phyloP scores from a whole-genome alignment of 2,888 invertebrate genomes.

The Anticlea derivata region DNA sequence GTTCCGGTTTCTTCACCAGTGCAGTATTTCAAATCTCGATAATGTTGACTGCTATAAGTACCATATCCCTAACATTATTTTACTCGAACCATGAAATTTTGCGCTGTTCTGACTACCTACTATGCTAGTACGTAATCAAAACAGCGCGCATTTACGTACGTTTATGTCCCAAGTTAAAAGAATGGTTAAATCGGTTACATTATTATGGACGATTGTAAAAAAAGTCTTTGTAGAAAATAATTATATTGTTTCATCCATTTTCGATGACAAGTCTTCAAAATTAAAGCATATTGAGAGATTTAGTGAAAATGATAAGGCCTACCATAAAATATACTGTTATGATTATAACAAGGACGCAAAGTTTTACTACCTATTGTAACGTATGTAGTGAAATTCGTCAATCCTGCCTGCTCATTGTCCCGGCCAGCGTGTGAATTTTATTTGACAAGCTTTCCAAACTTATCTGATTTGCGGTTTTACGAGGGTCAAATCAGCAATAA shows the following conservation, averaged over 20 bases:
- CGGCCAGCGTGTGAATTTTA: conserved; percentile 31
- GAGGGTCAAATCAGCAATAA: conserved; percentile 37
- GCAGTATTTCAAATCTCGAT: too few relatives aligned
- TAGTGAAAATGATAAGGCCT: background rate
- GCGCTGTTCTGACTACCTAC: conserved; percentile 38
- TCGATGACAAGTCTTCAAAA: too few relatives aligned
- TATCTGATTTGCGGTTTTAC: conserved; percentile 35
- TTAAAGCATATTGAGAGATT: too few relatives aligned
- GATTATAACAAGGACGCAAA: conserved; percentile 2
- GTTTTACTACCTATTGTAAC: conserved; percentile 4
- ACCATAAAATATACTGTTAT: background rate
- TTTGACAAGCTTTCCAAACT: conserved; percentile 38
- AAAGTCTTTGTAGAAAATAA: too few relatives aligned
- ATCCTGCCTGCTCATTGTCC: conserved; percentile 29
- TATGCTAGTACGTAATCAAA: conserved; percentile 17
- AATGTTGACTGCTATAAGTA: too few relatives aligned
- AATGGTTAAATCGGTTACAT: too few relatives aligned
- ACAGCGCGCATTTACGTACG: too few relatives aligned
- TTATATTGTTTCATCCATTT: too few relatives aligned
- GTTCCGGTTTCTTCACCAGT: too few relatives aligned
- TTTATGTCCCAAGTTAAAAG: too few relatives aligned
- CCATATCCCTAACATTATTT: too few relatives aligned
- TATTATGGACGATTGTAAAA: too few relatives aligned
- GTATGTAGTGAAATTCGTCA: conserved; percentile 14
- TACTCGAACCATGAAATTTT: conserved; percentile 20